Conservation (phyloP, 2,113 vertebrate species). For the Indri indri region DNA sequence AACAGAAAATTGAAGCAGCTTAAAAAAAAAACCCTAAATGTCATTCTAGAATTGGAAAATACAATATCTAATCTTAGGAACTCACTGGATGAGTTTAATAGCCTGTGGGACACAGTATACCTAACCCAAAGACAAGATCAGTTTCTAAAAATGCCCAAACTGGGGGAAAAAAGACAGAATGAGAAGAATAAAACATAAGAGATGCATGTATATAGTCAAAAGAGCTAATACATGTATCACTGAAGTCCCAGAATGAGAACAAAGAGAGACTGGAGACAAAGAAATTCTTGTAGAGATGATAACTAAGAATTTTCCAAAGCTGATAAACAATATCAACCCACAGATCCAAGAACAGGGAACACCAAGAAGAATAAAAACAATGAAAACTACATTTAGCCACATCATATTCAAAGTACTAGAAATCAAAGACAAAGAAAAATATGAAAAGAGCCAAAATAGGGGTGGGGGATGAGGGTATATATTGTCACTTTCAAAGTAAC, state of each 20-base stretch:
- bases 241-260: neutral
- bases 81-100: neutral
- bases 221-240: neutral
- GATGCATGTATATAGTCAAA: neutral
- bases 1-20: neutral
- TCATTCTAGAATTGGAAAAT: neutral
- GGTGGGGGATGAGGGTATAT: neutral
- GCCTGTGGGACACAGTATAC: neutral
- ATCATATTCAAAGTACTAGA: neutral
- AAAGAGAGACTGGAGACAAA: neutral
- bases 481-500: neutral
- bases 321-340: neutral
- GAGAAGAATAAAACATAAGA: neutral
- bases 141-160: neutral
- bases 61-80: neutral
- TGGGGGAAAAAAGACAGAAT: neutral
- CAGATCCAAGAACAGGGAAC: neutral
- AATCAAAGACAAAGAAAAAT: neutral
- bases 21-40: neutral
- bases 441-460: neutral
- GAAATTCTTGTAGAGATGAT: neutral
- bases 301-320: neutral
- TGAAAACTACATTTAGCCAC: neutral
- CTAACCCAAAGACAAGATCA: constrained; percentile 25
- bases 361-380: constrained; percentile 2